A percentile compares a stretch with the other conserved stretches of the same genome.
Conservation (phyloP, 2,113 vertebrate species). For the Sprattus sprattus region DNA sequence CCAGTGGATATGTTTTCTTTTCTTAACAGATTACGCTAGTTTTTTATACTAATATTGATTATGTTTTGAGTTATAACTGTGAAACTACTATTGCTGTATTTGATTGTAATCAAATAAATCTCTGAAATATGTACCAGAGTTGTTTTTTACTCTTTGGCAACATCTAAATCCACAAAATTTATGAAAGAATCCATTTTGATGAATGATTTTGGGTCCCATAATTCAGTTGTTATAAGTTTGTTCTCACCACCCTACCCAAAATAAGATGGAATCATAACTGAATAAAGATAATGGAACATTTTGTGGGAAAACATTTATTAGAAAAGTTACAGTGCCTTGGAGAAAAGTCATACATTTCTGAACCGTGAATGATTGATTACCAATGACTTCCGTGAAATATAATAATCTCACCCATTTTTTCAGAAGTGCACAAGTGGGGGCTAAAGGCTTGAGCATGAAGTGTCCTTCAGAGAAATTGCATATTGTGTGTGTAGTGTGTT, state of each 20-base stretch:
- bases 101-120: neutral
- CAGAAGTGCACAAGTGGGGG: neutral
- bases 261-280: neutral
- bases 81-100: neutral
- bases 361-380: neutral
- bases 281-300: neutral
- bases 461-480: neutral
- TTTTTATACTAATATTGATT: constrained; percentile 5
- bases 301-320: constrained; percentile 13
- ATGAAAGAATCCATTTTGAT: neutral
- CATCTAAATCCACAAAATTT: neutral
- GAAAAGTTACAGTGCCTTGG: constrained; percentile 10
- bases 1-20: neutral
- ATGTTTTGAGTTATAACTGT: neutral
- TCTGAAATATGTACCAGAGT: neutral
- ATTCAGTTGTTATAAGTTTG: neutral
- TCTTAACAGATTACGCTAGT: neutral
- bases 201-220: neutral
- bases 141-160: neutral
- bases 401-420: neutral
- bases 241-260: neutral
- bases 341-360: constrained; percentile 1
- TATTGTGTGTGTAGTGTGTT: neutral
- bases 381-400: neutral
- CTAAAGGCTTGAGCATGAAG: neutral